Conservation (phyloP, 2,113 vertebrate genomes). For the Toxostoma redivivum region DNA sequence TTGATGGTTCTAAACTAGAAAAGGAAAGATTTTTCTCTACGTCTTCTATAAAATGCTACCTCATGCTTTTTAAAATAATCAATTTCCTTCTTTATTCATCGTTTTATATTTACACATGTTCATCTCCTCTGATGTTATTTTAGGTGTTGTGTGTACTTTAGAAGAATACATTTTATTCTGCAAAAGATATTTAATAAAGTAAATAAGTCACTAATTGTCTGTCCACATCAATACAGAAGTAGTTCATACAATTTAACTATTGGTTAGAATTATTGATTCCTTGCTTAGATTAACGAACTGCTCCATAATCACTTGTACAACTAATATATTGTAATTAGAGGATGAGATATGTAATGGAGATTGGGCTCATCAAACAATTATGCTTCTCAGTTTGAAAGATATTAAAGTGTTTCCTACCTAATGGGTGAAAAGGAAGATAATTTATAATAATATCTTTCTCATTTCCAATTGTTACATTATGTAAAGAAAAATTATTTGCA, state of each 20-base stretch:
- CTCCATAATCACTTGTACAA: slow-evolving; percentile 53
- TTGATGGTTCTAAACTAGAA: not conserved
- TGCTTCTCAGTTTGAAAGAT: slow-evolving; percentile 47
- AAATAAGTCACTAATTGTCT: not conserved
- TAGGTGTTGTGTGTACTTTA: not conserved
- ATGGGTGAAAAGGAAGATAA: slow-evolving; percentile 29
- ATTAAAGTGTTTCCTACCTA: slow-evolving; percentile 45
- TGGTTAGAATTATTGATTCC: slow-evolving; percentile 67
- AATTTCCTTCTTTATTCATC: not conserved
- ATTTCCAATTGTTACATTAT: slow-evolving; percentile 27
- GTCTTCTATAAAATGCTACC: not conserved
- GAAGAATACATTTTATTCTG: not conserved
- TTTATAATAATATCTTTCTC: slow-evolving; percentile 45
- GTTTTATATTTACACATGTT: not conserved
- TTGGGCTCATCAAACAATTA: slow-evolving; percentile 65
- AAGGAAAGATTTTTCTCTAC: not conserved
- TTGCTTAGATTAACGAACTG: slow-evolving; percentile 64
- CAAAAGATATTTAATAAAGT: not conserved
- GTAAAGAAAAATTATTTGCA: slow-evolving; percentile 15
- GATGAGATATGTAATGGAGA: slow-evolving; percentile 36
- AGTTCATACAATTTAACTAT: slow-evolving; percentile 55
- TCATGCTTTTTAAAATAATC: not conserved
- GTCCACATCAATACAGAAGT: not conserved
- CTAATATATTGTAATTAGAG: slow-evolving; percentile 62
- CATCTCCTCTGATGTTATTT: not conserved